Evolutionary conservation across 2,113 vertebrate genomes (phyloP).

Genomic region (Burhinus bistriatus): DNA sequence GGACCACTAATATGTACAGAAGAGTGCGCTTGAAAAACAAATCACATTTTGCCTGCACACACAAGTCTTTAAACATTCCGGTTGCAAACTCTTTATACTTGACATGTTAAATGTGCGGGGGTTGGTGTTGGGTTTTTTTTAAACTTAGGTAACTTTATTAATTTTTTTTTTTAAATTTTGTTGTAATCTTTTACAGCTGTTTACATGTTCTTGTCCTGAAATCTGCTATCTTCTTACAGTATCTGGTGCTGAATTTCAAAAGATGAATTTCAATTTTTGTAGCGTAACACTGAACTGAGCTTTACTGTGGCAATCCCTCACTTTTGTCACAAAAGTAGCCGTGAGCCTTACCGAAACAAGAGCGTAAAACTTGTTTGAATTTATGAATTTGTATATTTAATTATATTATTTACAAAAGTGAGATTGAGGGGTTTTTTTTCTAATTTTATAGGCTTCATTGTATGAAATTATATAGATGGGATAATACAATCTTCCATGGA

Average conservation of each 20-base stretch:
- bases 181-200: not conserved
- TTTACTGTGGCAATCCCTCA: not conserved
- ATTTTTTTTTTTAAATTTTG: not conserved
- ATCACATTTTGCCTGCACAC: not conserved
- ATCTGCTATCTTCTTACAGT: not conserved
- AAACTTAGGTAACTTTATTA: not conserved
- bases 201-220: not conserved
- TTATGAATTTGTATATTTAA: not conserved
- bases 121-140: not conserved
- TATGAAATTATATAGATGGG: not conserved
- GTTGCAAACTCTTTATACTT: not conserved
- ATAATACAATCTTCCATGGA: not conserved
- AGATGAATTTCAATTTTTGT: not conserved
- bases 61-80: not conserved
- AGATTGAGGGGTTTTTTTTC: rapidly evolving
- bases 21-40: not conserved
- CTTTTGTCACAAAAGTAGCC: not conserved
- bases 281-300: rapidly evolving
- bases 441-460: not conserved
- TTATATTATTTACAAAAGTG: not conserved
- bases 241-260: not conserved
- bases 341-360: not conserved
- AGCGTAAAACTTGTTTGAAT: not conserved
- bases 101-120: not conserved
- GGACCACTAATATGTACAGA: not conserved